These are phyloP conservation scores for Palythoa grandis DNA, from an alignment of 92 coral and sea anemone species.

Conservation along the genomic window DNA sequence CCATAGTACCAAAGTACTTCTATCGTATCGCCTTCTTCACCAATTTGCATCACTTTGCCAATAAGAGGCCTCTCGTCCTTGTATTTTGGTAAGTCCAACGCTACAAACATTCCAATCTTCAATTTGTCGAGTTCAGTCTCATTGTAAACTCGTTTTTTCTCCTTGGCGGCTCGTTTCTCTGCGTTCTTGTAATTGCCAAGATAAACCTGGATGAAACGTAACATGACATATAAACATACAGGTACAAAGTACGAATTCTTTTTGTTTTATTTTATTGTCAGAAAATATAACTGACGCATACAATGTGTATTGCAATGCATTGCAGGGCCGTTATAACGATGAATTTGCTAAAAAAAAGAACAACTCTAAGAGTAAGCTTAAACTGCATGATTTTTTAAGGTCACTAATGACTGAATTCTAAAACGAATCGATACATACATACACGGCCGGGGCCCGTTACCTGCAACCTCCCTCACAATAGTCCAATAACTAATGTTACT, in stretches of 20 bases:
- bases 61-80: background rate
- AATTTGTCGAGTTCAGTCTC: background rate
- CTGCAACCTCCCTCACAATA: too few relatives aligned
- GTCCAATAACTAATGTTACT: too few relatives aligned
- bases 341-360: too few relatives aligned
- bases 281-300: background rate
- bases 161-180: background rate
- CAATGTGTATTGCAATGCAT: too few relatives aligned
- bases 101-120: background rate
- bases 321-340: too few relatives aligned
- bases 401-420: too few relatives aligned
- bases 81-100: background rate
- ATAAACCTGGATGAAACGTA: background rate
- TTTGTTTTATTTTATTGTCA: background rate
- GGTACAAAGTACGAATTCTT: too few relatives aligned
- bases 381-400: too few relatives aligned
- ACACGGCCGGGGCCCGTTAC: too few relatives aligned
- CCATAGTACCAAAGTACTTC: conserved; percentile 12
- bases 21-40: background rate
- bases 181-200: background rate
- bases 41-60: background rate
- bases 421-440: too few relatives aligned
- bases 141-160: background rate
- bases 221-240: background rate
- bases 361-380: too few relatives aligned